Evolutionary conservation across 2,113 vertebrate species (phyloP), one percentile per base, ranked within the genome.

Genomic region (Menidia beryllina): DNA sequence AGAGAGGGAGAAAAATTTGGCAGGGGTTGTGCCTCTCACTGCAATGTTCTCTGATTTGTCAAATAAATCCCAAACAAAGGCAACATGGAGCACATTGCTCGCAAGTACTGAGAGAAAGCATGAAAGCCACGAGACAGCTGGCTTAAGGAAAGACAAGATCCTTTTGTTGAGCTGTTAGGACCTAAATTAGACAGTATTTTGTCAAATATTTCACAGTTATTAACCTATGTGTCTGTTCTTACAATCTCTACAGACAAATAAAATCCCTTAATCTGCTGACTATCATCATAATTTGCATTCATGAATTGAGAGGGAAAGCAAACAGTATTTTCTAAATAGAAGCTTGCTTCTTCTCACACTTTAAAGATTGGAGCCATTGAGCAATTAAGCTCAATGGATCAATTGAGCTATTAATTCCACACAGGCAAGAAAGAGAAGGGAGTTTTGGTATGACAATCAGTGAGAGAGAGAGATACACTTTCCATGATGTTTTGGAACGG

Each of bases 31-130:
- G 68, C 54, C 27, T 74, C 60, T 77, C 83, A 78, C 83, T 85
- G 74, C 67, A 80, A 82, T 78, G 65, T 61, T 69, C 70, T 68
- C 67, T 85, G 64, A 81, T 84, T 87, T 73, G 49, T 85, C 63
- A 81, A 83, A 82, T 79, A 55, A 88, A 65, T 49, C 78, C 74
- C 52, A 74, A 69, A 75, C 66, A 74, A 75, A 81, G 26, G 49
- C 51, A 57, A 20, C 20, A 50, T 52, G 20, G 30, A 60, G 48
- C 39, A 47, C 25, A 45, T 52, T 71, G 41, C 52, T 68, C 72
- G 43, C 61, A 69, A 68, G 69, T 49, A 57, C 72, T 70, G 50
- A 54, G 67, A 63, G 36, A 21, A 24, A 70, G 64, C 39, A 52
- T 50, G 57, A 4, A 3, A 52, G 50, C 58, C 26, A 26, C 66